phyloP scores from a whole-genome alignment of 2,888 invertebrate genomes.

The Anthoptus insignis region DNA sequence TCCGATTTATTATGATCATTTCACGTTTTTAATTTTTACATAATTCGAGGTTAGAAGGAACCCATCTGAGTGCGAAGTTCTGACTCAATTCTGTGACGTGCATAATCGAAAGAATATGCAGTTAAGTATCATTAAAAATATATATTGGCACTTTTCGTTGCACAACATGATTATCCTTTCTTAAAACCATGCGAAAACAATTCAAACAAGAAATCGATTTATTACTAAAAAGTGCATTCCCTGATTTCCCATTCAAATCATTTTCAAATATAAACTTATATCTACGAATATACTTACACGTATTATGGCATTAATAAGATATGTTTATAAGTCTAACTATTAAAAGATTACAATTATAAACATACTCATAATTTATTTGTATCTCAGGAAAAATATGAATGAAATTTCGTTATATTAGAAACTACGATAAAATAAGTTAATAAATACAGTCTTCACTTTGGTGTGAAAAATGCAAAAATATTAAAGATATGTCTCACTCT shows the following conservation, averaged over 20 bases:
- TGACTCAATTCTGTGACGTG: too few relatives aligned
- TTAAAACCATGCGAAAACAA: constrained; percentile 67
- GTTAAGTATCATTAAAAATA: too few relatives aligned
- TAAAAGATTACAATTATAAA: constrained; percentile 18
- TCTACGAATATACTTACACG: constrained; percentile 75
- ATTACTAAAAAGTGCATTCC: constrained; percentile 49
- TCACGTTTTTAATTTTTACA: too few relatives aligned
- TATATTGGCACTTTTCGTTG: constrained; percentile 49
- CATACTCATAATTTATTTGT: constrained; percentile 22
- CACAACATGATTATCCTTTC: constrained; percentile 39
- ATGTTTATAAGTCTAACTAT: constrained; percentile 17
- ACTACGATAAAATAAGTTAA: constrained; percentile 40
- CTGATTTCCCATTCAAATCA: constrained; percentile 83
- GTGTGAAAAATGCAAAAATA: constrained; percentile 51
- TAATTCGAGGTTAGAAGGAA: too few relatives aligned
- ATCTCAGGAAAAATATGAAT: constrained; percentile 8
- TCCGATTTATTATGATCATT: too few relatives aligned
- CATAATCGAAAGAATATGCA: too few relatives aligned
- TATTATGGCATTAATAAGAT: constrained; percentile 79
- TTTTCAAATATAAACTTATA: constrained; percentile 68
- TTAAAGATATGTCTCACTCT: too few relatives aligned
- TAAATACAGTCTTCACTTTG: constrained; percentile 73
- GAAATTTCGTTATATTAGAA: constrained; percentile 1
- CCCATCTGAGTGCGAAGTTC: too few relatives aligned
- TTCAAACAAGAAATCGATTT: constrained; percentile 81